Evolutionary conservation across 2,888 invertebrate species (phyloP), one percentile per base, ranked within the genome.

Genomic region (Epirrhoe tristata): DNA sequence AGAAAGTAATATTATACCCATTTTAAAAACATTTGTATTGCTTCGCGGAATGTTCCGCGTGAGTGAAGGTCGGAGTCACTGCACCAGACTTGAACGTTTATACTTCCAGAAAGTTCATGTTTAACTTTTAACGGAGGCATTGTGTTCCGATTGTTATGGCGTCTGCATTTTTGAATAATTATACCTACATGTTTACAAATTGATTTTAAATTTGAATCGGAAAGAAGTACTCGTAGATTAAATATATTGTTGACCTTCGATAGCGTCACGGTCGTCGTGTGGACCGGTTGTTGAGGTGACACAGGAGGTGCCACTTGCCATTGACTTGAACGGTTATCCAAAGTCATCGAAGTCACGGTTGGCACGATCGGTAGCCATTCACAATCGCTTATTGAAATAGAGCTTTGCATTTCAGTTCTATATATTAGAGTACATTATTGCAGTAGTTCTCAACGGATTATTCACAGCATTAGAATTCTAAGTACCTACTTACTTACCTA

Each of bases 161-260:
- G 67, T 63, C 60, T 63, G 53, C 60, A 53, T 63, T 63, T 60
- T 63, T 56, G 17, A 67, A 67, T 54, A 58, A 58, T 55, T 36
- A 63, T 60, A 63, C 56, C 55, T 43, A 46, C 6, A 36, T 31
- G 24, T 32, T 36, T 48, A 53, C 59, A 53, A 54, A 67, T 60
- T 39, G 57, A 54, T 16, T 46, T 67, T 63, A 59, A 51, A 67
- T 67, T n/a, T 67, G 63, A 59, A 59, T 59, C 52, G 2, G 63
- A 67, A 17, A 58, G 54, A 39, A 10, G 50, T 58, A 58, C 39
- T 36, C 55, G 8, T 36, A n/a, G 52, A 48, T 62, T 32, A 17
- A 58, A 63, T 58, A 46, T 59, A 59, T 52, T 63, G 32, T 59
- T 59, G 63, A 67, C 59, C 67, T 67, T 63, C 56, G 39, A 2